Evolutionary conservation across 2,888 invertebrate species (phyloP).

Genomic region (Urechis unicinctus): DNA sequence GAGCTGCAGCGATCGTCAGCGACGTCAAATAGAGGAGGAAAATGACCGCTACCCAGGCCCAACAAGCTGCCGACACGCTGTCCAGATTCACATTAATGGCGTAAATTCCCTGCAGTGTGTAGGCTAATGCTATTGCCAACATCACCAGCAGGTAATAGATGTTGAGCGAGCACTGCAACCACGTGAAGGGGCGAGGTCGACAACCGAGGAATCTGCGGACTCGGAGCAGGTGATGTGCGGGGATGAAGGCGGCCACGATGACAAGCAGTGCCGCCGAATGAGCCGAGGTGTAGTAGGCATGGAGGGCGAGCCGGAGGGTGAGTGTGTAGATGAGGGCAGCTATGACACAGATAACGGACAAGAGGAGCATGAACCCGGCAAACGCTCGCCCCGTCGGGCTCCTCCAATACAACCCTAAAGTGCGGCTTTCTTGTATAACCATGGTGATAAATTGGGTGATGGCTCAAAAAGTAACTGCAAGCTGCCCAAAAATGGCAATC

Average conservation of each 20-base stretch:
- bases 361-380: not conserved
- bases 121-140: conserved; percentile 1
- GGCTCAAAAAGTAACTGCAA: no score
- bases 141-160: not conserved
- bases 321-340: conserved; percentile 2
- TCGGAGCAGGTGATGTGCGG: conserved; percentile 5
- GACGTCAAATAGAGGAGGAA: conserved; percentile 1
- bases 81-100: conserved; percentile 5
- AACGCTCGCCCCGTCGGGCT: no score
- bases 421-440: no score
- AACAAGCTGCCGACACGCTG: not conserved
- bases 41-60: not conserved
- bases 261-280: conserved; percentile 6
- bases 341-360: not conserved
- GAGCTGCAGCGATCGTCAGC: not conserved
- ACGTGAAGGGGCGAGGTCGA: not conserved
- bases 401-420: no score
- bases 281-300: conserved; percentile 8
- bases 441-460: no score
- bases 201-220: not conserved
- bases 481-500: no score
- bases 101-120: not conserved
- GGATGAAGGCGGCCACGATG: conserved; percentile 3
- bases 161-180: not conserved
- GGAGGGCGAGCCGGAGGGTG: conserved; percentile 1